A percentile compares a stretch with the other conserved stretches of the same genome.
Conservation (phyloP, 2,797 vertebrate species). For the Neolamprologus multifasciatus region DNA sequence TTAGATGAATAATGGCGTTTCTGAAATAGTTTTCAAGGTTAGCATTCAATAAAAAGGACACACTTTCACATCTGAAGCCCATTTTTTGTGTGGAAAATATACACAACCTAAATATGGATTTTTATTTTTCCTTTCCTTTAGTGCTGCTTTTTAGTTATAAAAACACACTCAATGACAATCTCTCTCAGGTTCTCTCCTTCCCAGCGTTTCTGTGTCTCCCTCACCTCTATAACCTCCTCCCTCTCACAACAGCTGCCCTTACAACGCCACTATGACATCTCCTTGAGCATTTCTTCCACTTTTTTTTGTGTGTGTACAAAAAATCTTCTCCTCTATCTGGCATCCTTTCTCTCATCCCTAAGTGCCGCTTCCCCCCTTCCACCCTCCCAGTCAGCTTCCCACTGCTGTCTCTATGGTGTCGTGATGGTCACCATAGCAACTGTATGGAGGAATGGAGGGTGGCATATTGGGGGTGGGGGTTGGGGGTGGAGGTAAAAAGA, state of each 20-base stretch:
- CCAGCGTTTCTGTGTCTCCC: not conserved
- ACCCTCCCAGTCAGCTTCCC: slow-evolving; percentile 42
- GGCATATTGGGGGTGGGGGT: slow-evolving; percentile 8
- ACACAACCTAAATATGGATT: slow-evolving; percentile 10
- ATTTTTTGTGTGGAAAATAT: slow-evolving; percentile 28
- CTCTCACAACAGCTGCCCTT: slow-evolving; percentile 1
- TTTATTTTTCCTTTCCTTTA: not conserved
- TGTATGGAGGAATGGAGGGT: slow-evolving; percentile 52
- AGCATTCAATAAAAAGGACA: slow-evolving; percentile 45
- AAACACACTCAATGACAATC: not conserved
- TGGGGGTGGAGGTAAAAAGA: slow-evolving; percentile 6
- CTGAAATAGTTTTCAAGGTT: slow-evolving; percentile 63
- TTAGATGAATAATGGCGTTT: slow-evolving; percentile 60
- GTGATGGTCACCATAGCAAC: slow-evolving; percentile 69
- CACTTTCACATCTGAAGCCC: slow-evolving; percentile 25
- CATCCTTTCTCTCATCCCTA: slow-evolving; percentile 50
- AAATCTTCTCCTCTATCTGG: slow-evolving; percentile 15
- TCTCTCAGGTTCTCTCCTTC: not conserved
- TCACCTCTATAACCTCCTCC: slow-evolving; percentile 14
- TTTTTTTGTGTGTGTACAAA: not conserved
- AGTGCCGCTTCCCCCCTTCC: slow-evolving; percentile 48
- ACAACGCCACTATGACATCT: slow-evolving; percentile 14
- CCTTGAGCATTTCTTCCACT: slow-evolving; percentile 16
- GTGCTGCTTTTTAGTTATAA: not conserved
- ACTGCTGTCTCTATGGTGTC: slow-evolving; percentile 53